phyloP scores from a whole-genome alignment of 2,797 vertebrate genomes.

The Cryptoblepharus egeriae region DNA sequence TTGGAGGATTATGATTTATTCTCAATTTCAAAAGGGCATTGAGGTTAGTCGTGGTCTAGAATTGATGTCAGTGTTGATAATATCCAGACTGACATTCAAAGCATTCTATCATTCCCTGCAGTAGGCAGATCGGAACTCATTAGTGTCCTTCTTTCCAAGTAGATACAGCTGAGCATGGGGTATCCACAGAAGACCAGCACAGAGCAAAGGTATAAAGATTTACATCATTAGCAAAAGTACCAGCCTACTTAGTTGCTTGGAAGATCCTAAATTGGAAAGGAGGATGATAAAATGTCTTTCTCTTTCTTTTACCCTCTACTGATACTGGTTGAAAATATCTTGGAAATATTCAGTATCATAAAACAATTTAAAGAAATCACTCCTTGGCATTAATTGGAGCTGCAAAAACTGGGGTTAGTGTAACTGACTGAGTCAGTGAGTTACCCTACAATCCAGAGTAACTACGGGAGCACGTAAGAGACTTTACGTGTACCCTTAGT shows the following conservation, averaged over 20 bases:
- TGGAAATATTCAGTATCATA: neutral
- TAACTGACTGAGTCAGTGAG: neutral
- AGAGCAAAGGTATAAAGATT: slow-evolving; percentile 6
- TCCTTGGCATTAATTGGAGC: neutral
- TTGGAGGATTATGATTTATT: neutral
- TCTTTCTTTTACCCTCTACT: neutral
- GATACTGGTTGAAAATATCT: neutral
- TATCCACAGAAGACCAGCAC: neutral
- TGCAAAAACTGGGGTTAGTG: neutral
- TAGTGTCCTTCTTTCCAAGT: slow-evolving; percentile 1
- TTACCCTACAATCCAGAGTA: too few species aligned
- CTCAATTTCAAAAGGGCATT: neutral
- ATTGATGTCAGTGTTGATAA: neutral
- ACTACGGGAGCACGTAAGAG: too few species aligned
- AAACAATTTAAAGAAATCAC: neutral
- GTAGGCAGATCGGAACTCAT: neutral
- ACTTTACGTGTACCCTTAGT: too few species aligned
- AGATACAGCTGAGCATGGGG: neutral
- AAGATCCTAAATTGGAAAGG: neutral
- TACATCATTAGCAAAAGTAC: neutral
- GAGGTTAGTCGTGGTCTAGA: neutral
- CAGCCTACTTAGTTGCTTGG: neutral
- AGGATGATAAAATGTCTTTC: neutral
- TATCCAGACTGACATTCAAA: slow-evolving; percentile 11
- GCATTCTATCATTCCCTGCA: neutral